Evolutionary conservation across 2,113 vertebrate genomes (phyloP).

Genomic region (Pomatorhinus ruficollis): DNA sequence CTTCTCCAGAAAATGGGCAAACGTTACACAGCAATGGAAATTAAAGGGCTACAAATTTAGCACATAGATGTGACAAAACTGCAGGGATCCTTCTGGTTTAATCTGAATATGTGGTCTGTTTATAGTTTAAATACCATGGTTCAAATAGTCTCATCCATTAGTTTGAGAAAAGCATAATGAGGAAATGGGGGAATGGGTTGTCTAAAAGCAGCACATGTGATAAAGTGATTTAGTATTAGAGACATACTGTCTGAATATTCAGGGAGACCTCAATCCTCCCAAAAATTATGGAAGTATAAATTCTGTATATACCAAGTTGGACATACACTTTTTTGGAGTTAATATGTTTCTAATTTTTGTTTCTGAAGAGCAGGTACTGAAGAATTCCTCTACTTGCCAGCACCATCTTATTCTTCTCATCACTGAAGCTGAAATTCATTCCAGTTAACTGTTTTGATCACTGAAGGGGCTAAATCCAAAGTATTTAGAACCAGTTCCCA

Average conservation of each 20-base stretch:
- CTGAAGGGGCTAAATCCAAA: neutral
- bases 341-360: neutral
- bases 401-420: neutral
- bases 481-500: neutral
- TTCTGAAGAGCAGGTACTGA: neutral
- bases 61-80: neutral
- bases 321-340: neutral
- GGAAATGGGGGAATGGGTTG: neutral
- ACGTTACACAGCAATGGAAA: neutral
- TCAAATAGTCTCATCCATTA: neutral
- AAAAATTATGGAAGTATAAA: neutral
- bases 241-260: neutral
- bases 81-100: neutral
- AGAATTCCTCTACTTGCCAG: neutral
- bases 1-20: neutral
- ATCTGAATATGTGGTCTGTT: neutral
- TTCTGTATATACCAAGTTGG: neutral
- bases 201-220: conserved; percentile 15
- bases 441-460: neutral
- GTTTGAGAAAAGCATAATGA: neutral
- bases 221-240: conserved; percentile 25
- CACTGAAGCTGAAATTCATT: neutral
- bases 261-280: neutral
- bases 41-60: neutral
- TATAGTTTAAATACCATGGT: neutral